Evolutionary conservation across 2,888 invertebrate genomes (phyloP).

Genomic region (Clunio marinus): DNA sequence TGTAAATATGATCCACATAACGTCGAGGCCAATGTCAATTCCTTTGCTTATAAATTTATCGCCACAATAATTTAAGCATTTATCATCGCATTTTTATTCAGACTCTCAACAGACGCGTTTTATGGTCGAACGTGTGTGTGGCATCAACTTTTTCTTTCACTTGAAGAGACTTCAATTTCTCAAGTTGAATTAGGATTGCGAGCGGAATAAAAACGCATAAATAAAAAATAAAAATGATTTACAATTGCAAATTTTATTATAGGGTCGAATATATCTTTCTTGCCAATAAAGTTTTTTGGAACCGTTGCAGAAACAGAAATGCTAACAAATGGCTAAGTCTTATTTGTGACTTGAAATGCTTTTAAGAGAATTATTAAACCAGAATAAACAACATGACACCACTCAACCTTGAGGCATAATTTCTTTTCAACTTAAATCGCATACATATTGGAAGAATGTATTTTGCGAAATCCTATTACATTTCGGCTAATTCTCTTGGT

Average conservation of each 20-base stretch:
- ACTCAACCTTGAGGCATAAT: neutral
- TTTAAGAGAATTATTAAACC: constrained; percentile 30
- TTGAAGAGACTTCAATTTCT: constrained; percentile 24
- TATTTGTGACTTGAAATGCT: constrained; percentile 4
- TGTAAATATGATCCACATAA: constrained; percentile 17
- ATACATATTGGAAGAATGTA: neutral
- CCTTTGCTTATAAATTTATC: constrained; percentile 22
- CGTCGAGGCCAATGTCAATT: constrained; percentile 12
- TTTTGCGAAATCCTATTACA: constrained; percentile 26
- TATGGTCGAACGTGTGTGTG: constrained; percentile 23
- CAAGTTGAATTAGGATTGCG: constrained; percentile 28
- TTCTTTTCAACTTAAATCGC: neutral
- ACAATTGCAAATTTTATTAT: constrained; percentile 5
- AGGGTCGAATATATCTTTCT: constrained; percentile 9
- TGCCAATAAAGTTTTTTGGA: constrained; percentile 34
- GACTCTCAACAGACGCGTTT: constrained; percentile 14
- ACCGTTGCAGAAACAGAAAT: constrained; percentile 11
- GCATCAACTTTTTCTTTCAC: constrained; percentile 9
- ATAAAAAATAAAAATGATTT: constrained; percentile 36
- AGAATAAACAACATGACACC: constrained; percentile 27
- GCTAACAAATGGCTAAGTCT: constrained; percentile 36
- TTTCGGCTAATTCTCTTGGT: neutral
- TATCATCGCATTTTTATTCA: constrained; percentile 11
- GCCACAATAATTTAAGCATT: constrained; percentile 25
- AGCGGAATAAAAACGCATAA: too few relatives aligned